phyloP scores from a whole-genome alignment of 2,113 vertebrate species.

The Xiphophorus hellerii region DNA sequence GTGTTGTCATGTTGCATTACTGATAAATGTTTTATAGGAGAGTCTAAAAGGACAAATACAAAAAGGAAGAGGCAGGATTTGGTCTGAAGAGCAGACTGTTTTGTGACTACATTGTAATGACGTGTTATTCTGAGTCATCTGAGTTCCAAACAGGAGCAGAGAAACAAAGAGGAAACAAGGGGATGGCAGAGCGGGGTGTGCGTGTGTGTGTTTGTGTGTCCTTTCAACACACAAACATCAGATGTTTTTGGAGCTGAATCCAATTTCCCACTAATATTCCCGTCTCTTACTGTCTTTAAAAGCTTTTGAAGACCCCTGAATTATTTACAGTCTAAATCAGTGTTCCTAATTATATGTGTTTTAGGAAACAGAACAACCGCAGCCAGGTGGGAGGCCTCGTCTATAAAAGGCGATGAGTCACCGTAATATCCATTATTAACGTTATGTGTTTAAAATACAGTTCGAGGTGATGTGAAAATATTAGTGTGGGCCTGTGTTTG shows the following conservation, averaged over 20 bases:
- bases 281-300: not conserved
- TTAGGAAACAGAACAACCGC: not conserved
- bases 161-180: constrained; percentile 58
- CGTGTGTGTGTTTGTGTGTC: not conserved
- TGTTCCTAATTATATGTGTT: constrained; percentile 9
- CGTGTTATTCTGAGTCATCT: constrained; percentile 64
- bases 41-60: constrained; percentile 23
- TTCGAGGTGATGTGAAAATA: constrained; percentile 44
- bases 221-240: constrained; percentile 39
- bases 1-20: constrained; percentile 16
- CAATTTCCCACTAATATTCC: constrained; percentile 25
- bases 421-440: constrained; percentile 17
- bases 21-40: constrained; percentile 28
- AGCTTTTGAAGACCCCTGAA: not conserved
- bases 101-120: constrained; percentile 62
- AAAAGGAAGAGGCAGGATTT: constrained; percentile 30
- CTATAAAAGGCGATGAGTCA: constrained; percentile 10
- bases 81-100: constrained; percentile 40
- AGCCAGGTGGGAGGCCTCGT: not conserved
- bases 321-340: constrained; percentile 17
- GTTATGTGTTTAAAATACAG: constrained; percentile 30
- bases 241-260: constrained; percentile 11
- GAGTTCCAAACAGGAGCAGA: constrained; percentile 51
- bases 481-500: constrained; percentile 18
- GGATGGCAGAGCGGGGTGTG: constrained; percentile 18